These are phyloP conservation scores for Nannobrachium achirus DNA, from an alignment of 2,113 vertebrate species.

Conservation along the genomic window DNA sequence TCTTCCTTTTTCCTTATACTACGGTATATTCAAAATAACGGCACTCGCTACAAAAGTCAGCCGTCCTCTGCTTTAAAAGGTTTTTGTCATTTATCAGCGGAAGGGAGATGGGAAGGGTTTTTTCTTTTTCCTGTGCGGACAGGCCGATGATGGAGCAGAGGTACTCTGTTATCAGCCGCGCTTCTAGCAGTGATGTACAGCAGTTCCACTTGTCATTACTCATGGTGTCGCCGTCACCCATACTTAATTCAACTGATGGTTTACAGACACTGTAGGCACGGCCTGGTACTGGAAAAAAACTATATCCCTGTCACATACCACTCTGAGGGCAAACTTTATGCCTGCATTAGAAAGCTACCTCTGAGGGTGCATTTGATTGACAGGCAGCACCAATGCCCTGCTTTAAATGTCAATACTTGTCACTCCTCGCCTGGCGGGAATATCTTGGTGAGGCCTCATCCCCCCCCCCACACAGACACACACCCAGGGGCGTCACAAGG, in stretches of 20 bases:
- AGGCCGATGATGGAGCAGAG: neutral
- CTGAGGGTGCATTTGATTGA: neutral
- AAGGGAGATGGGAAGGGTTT: neutral
- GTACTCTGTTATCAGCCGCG: neutral
- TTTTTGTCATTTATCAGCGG: slow-evolving; percentile 37
- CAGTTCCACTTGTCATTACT: neutral
- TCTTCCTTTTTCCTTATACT: slow-evolving; percentile 1
- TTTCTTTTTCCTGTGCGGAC: neutral
- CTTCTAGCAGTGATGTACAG: neutral
- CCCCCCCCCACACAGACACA: neutral
- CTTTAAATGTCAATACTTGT: slow-evolving; percentile 21
- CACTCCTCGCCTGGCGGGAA: slow-evolving; percentile 13
- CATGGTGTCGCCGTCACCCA: neutral
- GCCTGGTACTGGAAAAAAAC: neutral
- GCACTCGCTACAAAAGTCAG: neutral
- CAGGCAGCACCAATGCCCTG: neutral
- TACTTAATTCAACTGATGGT: neutral
- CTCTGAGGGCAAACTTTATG: neutral
- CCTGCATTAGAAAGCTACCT: neutral
- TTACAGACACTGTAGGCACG: neutral
- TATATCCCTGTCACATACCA: neutral
- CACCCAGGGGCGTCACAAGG: too few relatives aligned
- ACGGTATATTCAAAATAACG: slow-evolving; percentile 11
- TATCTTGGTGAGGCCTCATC: slow-evolving; percentile 3
- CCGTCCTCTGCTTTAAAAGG: slow-evolving; percentile 33